These are phyloP conservation scores for Crotalus adamanteus DNA, from an alignment of 2,797 vertebrate genomes.

Conservation along the genomic window DNA sequence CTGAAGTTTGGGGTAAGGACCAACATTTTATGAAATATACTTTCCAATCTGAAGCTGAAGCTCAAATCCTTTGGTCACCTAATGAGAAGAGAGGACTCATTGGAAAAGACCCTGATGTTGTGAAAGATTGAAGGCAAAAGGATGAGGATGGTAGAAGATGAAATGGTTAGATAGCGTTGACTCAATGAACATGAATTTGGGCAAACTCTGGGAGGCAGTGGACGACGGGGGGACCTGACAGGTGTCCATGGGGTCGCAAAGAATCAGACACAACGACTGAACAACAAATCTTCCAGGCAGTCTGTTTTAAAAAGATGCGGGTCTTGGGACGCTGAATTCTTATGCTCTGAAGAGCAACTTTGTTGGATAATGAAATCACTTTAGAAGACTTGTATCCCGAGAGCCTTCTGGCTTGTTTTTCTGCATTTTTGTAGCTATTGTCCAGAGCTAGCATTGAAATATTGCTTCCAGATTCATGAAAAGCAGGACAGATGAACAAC, in stretches of 20 bases:
- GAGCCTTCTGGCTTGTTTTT: not conserved
- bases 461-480: not conserved
- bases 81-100: too few relatives aligned
- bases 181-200: too few relatives aligned
- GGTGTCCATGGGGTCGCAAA: too few relatives aligned
- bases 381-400: not conserved
- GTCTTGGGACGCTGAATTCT: not conserved
- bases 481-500: not conserved
- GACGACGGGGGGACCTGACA: too few relatives aligned
- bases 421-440: not conserved
- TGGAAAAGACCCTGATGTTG: too few relatives aligned
- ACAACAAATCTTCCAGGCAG: not conserved
- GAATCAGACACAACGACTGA: too few relatives aligned
- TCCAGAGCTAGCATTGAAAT: not conserved
- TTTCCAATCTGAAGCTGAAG: too few relatives aligned
- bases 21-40: not conserved
- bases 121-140: too few relatives aligned
- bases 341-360: not conserved
- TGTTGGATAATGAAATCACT: not conserved
- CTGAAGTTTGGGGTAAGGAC: constrained; percentile 77
- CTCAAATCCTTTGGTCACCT: too few relatives aligned
- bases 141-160: too few relatives aligned
- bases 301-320: not conserved
- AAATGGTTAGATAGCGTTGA: too few relatives aligned
- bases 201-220: too few relatives aligned